A percentile compares a stretch with the other conserved stretches of the same genome.
phyloP scores from a whole-genome alignment of 2,888 invertebrate genomes.

The Diabrotica balteata region DNA sequence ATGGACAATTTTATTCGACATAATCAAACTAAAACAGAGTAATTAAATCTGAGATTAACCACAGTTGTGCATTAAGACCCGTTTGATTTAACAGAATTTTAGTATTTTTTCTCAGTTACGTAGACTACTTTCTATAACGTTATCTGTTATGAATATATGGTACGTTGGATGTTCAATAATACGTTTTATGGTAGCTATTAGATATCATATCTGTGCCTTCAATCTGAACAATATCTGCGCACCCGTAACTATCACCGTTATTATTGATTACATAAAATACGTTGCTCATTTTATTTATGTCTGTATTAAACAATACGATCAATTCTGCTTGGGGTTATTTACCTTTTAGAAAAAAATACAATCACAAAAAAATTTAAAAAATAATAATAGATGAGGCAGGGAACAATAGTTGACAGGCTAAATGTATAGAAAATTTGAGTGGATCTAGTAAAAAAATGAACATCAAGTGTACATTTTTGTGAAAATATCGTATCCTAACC shows the following conservation, averaged over 20 bases:
- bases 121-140: conserved; percentile 26
- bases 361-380: too few relatives aligned
- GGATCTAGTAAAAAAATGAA: too few relatives aligned
- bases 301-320: neutral
- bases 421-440: too few relatives aligned
- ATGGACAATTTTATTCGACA: too few relatives aligned
- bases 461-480: too few relatives aligned
- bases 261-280: conserved; percentile 25
- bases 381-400: too few relatives aligned
- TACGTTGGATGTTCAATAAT: conserved; percentile 27
- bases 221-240: conserved; percentile 25
- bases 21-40: too few relatives aligned
- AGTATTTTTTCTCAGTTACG: conserved; percentile 17
- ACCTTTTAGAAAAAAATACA: neutral
- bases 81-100: conserved; percentile 13
- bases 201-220: conserved; percentile 23
- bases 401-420: too few relatives aligned
- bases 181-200: conserved; percentile 28
- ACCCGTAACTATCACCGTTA: conserved; percentile 26
- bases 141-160: conserved; percentile 21
- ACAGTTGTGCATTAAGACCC: conserved; percentile 14
- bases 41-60: neutral
- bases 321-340: neutral
- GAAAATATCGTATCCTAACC: too few relatives aligned
- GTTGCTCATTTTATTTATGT: conserved; percentile 13